phyloP scores from a whole-genome alignment of 2,797 vertebrate species.

The Squalus acanthias region DNA sequence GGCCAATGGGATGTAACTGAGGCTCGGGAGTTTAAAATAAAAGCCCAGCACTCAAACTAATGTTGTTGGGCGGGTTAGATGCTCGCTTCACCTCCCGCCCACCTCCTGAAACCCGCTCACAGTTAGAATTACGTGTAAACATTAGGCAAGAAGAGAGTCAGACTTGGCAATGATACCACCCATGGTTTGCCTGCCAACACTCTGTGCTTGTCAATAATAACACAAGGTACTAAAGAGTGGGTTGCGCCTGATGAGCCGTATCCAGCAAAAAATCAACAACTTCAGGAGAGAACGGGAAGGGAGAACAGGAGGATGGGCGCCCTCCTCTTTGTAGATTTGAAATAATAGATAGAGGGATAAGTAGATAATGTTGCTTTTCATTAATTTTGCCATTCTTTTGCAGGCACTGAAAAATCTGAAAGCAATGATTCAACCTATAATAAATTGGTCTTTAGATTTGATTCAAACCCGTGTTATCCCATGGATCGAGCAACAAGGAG shows the following conservation, averaged over 20 bases:
- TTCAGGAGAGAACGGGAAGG: neutral
- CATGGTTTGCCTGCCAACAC: too few relatives aligned
- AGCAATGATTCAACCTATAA: constrained; percentile 56
- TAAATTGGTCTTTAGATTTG: constrained; percentile 62
- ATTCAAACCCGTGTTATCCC: constrained; percentile 55
- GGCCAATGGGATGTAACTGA: neutral
- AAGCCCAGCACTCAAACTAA: neutral
- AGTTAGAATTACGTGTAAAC: neutral
- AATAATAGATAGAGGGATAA: neutral
- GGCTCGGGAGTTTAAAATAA: neutral
- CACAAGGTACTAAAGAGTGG: neutral
- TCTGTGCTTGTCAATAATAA: neutral
- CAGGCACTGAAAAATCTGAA: constrained; percentile 61
- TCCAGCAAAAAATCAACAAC: too few relatives aligned
- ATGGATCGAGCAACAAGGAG: constrained; percentile 64
- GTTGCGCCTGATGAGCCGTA: neutral
- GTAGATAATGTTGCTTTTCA: neutral
- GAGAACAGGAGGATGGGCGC: neutral
- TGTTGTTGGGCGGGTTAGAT: neutral
- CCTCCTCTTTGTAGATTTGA: neutral
- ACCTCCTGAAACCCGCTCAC: neutral
- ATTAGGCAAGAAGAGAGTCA: neutral
- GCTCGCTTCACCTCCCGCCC: neutral
- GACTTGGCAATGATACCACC: neutral
- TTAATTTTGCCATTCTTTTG: constrained; percentile 11